Conservation (phyloP, 2,888 invertebrate species). For the Cacoxenus indagator region DNA sequence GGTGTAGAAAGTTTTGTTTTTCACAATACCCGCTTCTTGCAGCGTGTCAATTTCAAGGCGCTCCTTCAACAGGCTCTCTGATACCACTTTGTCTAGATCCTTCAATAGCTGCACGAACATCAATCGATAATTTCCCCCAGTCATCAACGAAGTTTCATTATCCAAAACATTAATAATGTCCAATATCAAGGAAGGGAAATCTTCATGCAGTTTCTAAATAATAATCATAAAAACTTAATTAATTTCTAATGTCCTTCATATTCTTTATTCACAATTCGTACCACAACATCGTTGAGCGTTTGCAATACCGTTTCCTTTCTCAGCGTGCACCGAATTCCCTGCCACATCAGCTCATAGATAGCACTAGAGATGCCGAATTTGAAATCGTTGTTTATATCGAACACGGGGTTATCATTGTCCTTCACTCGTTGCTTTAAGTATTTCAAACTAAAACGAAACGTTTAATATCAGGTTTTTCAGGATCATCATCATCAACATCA, state of each 20-base stretch:
- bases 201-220: conserved; percentile 82
- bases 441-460: conserved; percentile 74
- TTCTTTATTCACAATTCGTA: conserved; percentile 65
- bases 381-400: conserved; percentile 75
- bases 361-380: conserved; percentile 79
- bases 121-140: conserved; percentile 79
- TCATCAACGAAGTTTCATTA: conserved; percentile 78
- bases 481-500: conserved; percentile 39
- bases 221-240: neutral
- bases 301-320: conserved; percentile 84
- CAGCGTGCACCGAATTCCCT: conserved; percentile 81
- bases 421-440: conserved; percentile 76
- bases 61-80: conserved; percentile 91
- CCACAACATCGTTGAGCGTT: conserved; percentile 82
- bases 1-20: conserved; percentile 90
- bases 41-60: conserved; percentile 93
- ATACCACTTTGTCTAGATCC: conserved; percentile 85
- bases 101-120: conserved; percentile 84
- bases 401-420: conserved; percentile 77
- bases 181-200: conserved; percentile 85
- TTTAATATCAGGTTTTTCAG: conserved; percentile 46
- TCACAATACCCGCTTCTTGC: conserved; percentile 90
- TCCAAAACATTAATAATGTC: conserved; percentile 89
- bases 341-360: conserved; percentile 85
- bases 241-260: neutral